A percentile compares a stretch with the other conserved stretches of the same genome.
These are phyloP conservation scores for Chymomyza costata DNA, from an alignment of 1,140 invertebrate species.

Conservation along the genomic window DNA sequence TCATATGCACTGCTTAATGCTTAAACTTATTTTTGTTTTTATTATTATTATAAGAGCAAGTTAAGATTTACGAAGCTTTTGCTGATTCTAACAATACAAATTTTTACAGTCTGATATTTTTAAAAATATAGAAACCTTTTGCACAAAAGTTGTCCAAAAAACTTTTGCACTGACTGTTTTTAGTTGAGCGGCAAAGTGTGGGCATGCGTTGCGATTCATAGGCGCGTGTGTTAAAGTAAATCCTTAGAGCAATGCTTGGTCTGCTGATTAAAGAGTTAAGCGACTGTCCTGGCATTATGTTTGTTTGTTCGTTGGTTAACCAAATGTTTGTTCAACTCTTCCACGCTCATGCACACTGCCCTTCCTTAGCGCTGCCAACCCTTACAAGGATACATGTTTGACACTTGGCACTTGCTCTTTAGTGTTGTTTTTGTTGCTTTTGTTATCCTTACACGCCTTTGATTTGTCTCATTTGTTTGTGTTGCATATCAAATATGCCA, in stretches of 20 bases:
- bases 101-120: no score
- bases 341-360: slow-evolving; percentile 4
- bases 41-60: no score
- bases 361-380: slow-evolving; percentile 1
- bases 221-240: no score
- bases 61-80: no score
- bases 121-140: no score
- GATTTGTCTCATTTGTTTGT: slow-evolving; percentile 53
- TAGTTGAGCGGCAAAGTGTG: no score
- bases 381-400: background rate
- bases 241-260: slow-evolving; percentile 31
- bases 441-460: slow-evolving; percentile 29
- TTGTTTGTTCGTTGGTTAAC: slow-evolving; percentile 36
- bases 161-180: no score
- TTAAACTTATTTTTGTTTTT: no score
- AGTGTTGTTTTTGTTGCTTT: slow-evolving; percentile 6
- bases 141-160: no score
- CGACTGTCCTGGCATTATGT: slow-evolving; percentile 43
- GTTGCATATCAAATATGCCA: slow-evolving; percentile 67
- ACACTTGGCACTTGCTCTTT: background rate
- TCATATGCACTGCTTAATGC: no score
- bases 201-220: no score
- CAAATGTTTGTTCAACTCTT: slow-evolving; percentile 43
- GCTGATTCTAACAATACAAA: no score
- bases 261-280: slow-evolving; percentile 70